A percentile compares a stretch with the other conserved stretches of the same genome.
These are phyloP conservation scores for Drosophila putrida DNA, from an alignment of 2,888 invertebrate species.

Conservation along the genomic window DNA sequence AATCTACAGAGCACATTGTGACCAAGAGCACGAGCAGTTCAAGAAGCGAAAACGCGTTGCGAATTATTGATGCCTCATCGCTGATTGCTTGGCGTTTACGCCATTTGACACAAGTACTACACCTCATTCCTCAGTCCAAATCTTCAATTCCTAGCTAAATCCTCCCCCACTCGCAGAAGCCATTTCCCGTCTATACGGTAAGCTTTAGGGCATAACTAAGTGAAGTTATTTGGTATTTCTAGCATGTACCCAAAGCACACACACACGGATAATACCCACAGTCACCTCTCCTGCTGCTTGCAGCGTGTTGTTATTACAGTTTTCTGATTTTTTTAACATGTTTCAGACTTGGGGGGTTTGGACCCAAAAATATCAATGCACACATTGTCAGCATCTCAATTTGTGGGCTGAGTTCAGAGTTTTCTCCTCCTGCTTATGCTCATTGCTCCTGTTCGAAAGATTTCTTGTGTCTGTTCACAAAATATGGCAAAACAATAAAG, in stretches of 20 bases:
- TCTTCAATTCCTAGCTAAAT: conserved; percentile 34
- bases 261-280: conserved; percentile 16
- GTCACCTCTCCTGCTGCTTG: conserved; percentile 21
- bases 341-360: conserved; percentile 8
- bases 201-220: conserved; percentile 64
- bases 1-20: background rate
- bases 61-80: conserved; percentile 77
- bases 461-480: conserved; percentile 50
- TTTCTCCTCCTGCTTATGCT: conserved; percentile 9
- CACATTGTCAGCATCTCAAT: conserved; percentile 79
- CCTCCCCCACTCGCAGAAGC: background rate
- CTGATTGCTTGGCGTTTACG: conserved; percentile 76
- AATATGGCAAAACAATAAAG: conserved; percentile 77
- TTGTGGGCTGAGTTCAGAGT: conserved; percentile 25
- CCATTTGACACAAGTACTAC: conserved; percentile 72
- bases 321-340: conserved; percentile 16
- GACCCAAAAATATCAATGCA: conserved; percentile 60
- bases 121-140: conserved; percentile 24
- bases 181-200: conserved; percentile 21
- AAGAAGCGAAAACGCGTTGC: conserved; percentile 59
- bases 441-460: conserved; percentile 58
- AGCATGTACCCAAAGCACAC: conserved; percentile 60
- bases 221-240: conserved; percentile 76
- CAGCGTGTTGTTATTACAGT: conserved; percentile 53
- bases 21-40: background rate